phyloP scores from a whole-genome alignment of 53 echinoderm and acorn worm species.

The Luidia sarsii region DNA sequence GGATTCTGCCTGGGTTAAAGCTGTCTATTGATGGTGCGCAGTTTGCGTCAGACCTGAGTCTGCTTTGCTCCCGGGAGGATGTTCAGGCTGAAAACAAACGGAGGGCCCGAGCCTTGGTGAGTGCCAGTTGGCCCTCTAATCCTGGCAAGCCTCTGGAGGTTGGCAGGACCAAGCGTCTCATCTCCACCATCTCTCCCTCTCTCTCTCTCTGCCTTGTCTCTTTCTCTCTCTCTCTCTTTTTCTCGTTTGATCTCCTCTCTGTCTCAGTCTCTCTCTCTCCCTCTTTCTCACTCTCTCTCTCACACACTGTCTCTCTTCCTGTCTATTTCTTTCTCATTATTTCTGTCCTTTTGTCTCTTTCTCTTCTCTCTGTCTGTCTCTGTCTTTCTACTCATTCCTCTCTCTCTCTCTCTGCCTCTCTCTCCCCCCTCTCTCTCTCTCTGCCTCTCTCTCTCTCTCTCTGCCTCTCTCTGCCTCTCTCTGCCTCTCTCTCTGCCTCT shows the following conservation, averaged over 20 bases:
- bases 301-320: background rate
- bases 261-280: no score
- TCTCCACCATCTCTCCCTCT: background rate
- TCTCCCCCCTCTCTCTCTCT: background rate
- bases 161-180: no score
- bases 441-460: background rate
- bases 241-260: no score
- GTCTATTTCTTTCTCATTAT: background rate
- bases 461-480: background rate
- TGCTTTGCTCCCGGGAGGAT: slow-evolving; percentile 13
- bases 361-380: background rate
- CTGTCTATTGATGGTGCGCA: slow-evolving; percentile 29
- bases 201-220: background rate
- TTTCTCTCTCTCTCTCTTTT: slow-evolving; percentile 4
- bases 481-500: no score
- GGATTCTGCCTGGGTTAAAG: background rate
- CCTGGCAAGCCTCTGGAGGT: no score
- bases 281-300: no score
- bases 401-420: background rate
- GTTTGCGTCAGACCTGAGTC: slow-evolving; percentile 41
- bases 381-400: background rate
- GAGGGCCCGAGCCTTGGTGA: no score
- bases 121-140: no score
- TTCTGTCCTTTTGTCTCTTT: background rate
- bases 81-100: slow-evolving; percentile 51